Evolutionary conservation across 2,797 vertebrate species (phyloP), one percentile per base, ranked within the genome.

Genomic region (Percopsis omiscomaycus): DNA sequence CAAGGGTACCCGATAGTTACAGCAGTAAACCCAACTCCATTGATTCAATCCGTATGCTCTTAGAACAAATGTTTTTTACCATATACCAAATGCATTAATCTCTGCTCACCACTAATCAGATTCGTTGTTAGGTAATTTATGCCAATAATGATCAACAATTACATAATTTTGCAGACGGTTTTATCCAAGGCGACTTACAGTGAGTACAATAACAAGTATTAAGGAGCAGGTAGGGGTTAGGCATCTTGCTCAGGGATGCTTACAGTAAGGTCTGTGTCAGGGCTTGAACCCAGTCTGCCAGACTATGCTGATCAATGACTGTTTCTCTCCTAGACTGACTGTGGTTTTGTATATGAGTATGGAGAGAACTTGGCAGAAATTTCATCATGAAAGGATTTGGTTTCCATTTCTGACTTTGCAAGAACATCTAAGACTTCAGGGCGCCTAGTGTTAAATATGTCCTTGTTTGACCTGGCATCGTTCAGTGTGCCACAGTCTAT

Each of bases 401-500:
- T 60, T 59, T 75, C 30, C 30, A 57, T 66, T 61, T 60, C 51
- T 16, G 50, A 67, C 53, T 29, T 44, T 32, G 50, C 63, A 22
- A 57, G 67, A 46, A 6, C 66, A 51, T 59, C 67, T 51, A 56
- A 54, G 74, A 51, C 73, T 59, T 44, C 5, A 32, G 28, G 13
- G 29, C 13, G 67, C 50, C 65, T 77, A 68, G 47, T 52, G n/a
- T 60, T 64, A 59, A 63, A 66, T 1, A 2, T 42, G 15, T 58
- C 67, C 62, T 64, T 8, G 46, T 66, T 64, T 58, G 70, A 72
- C 71, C 67, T 64, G 71, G 67, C 74, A 67, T 66, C 63, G 54
- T 58, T 71, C 55, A 27, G 15, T 1, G 28, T n/a, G 0, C 48
- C 44, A 4, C 74, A 32, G 61, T 16, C 8, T 32, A 28, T 74